Evolutionary conservation across 2,113 vertebrate genomes (phyloP), one percentile per base, ranked within the genome.

Genomic region (Notiomystis cincta): DNA sequence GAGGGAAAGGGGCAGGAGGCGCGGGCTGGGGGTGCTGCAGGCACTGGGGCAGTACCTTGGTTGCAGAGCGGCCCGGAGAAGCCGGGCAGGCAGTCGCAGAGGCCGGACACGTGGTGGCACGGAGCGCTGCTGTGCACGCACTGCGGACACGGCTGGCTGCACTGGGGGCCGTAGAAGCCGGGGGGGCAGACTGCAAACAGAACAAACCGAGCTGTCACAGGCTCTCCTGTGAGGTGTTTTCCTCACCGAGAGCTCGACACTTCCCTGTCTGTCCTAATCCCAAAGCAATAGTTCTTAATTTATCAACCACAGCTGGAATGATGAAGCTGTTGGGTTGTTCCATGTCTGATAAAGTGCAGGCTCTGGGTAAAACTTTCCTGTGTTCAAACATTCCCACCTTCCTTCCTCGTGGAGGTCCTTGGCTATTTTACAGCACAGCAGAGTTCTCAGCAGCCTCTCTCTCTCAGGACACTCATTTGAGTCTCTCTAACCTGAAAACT

Each of bases 81-180:
- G 33, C 99, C 99, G 0, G 99, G 98, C 87, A 99, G 97, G 95
- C 99, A 99, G 47, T 99, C 98, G 22, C 99, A 99, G 95, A 98
- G 97, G 60, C 99, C 99, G 0, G 98, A 99, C 97, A 99, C 67
- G 19, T 99, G 99, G 95, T 99, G 99, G 80, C 99, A 99, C 1
- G 99, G 98, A 13, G 99, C 98, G 0, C 92, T 98, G 98, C 99
- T 99, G 98, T 99, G 99, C 92, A 99, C 98, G 15, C 99, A 99
- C 88, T 99, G 99, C 7, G 99, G 99, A 90, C 99, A 99, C 0
- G 98, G 98, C 98, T 99, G 99, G 95, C 98, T 98, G 92, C 99
- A 99, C 95, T 98, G 98, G 73, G 99, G 98, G 8, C 99, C 99
- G 0, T 99, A 99, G 97, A 99, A 99, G 40, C 99, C 99, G 2